Conservation (phyloP, 2,888 invertebrate genomes). For the Limenitis camilla region DNA sequence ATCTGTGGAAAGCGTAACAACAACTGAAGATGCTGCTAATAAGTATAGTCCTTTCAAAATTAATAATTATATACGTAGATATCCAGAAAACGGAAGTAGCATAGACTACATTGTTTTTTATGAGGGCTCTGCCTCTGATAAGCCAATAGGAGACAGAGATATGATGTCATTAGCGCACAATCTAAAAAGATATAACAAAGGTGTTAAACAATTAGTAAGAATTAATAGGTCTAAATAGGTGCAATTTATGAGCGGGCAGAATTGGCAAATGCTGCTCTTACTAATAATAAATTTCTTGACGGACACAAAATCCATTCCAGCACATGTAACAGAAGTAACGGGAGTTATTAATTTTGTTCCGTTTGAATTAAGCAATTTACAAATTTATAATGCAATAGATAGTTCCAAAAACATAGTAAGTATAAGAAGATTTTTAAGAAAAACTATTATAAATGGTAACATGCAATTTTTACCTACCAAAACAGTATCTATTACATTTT, state of each 20-base stretch:
- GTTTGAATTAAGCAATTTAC: not conserved
- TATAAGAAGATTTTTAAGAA: constrained; percentile 6
- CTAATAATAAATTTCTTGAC: not conserved
- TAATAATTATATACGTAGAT: constrained; percentile 3
- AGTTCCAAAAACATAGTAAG: constrained; percentile 8
- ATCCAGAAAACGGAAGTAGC: constrained; percentile 1
- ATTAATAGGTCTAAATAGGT: constrained; percentile 9
- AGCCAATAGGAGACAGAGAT: constrained; percentile 2
- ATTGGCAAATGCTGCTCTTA: constrained; percentile 1
- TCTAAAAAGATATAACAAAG: constrained; percentile 6
- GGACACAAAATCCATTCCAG: not conserved
- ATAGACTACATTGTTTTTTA: constrained; percentile 6
- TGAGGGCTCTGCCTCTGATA: constrained; percentile 1
- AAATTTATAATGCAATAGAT: constrained; percentile 1
- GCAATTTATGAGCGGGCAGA: constrained; percentile 4
- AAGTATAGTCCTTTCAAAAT: too few species aligned
- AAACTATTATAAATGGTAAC: not conserved
- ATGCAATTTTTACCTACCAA: constrained; percentile 1
- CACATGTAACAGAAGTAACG: not conserved
- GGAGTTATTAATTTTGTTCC: constrained; percentile 2
- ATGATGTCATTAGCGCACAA: not conserved
- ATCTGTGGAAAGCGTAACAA: too few species aligned
- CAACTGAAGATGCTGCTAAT: too few species aligned
- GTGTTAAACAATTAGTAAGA: constrained; percentile 3
- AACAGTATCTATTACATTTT: constrained; percentile 1